Percentiles rank a stretch among this genome's conserved stretches.
phyloP scores from a whole-genome alignment of 2,888 invertebrate species.

The Elmis aenea region DNA sequence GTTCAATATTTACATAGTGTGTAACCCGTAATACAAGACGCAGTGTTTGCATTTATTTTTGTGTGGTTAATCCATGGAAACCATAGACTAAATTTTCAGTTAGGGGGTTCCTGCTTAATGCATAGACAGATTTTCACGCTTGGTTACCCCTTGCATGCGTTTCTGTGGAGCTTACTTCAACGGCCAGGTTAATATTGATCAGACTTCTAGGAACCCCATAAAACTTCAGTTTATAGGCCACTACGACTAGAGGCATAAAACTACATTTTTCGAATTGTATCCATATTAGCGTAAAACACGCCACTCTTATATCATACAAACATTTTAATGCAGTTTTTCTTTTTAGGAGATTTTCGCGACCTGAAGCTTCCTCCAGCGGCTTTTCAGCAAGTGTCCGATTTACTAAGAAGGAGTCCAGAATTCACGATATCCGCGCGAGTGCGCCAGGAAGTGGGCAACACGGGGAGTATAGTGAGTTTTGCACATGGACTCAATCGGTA shows the following conservation, averaged over 20 bases:
- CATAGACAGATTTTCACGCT: no score
- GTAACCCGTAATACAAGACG: no score
- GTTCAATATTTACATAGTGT: no score
- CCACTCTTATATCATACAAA: no score
- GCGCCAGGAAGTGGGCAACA: constrained; percentile 74
- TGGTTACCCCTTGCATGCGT: constrained; percentile 6
- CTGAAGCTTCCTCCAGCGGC: constrained; percentile 65
- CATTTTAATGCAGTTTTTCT: no score
- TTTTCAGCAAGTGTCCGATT: constrained; percentile 63
- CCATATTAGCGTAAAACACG: no score
- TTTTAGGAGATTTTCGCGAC: constrained; percentile 66
- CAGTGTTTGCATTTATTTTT: no score
- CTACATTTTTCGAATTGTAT: no score
- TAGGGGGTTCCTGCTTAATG: no score
- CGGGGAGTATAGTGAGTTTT: constrained; percentile 78
- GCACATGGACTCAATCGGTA: constrained; percentile 79
- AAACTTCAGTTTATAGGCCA: constrained; percentile 9
- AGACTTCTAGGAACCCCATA: constrained; percentile 14
- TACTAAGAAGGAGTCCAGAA: constrained; percentile 68
- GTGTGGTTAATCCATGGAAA: no score
- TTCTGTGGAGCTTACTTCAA: constrained; percentile 6
- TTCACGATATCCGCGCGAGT: constrained; percentile 75
- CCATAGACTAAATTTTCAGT: no score
- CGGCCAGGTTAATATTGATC: constrained; percentile 13
- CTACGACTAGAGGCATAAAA: no score